A percentile compares a stretch with the other conserved stretches of the same genome.
phyloP scores from a whole-genome alignment of 2,797 vertebrate genomes.

The Monodelphis domestica region DNA sequence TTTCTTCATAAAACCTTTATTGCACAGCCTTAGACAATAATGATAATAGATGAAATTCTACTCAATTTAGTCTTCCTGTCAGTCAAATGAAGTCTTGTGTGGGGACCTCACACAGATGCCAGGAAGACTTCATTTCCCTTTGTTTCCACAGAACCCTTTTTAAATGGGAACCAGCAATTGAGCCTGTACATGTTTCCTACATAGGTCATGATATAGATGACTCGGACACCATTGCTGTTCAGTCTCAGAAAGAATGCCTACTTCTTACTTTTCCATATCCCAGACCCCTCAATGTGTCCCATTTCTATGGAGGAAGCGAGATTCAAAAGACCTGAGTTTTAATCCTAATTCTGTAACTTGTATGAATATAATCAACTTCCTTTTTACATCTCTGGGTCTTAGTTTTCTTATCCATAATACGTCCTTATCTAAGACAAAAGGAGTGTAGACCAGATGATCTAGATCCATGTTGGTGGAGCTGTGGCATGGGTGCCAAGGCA shows the following conservation, averaged over 20 bases:
- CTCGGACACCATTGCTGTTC: neutral
- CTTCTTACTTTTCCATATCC: neutral
- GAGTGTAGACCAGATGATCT: neutral
- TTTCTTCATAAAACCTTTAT: slow-evolving; percentile 73
- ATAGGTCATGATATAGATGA: neutral
- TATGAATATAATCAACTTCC: neutral
- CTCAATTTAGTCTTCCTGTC: slow-evolving; percentile 43
- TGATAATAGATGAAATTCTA: slow-evolving; percentile 45
- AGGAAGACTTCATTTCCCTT: neutral
- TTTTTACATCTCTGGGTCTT: neutral
- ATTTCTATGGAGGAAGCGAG: neutral
- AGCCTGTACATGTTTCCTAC: neutral
- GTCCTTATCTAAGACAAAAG: neutral
- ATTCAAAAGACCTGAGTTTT: neutral
- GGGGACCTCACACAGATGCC: neutral
- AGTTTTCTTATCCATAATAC: neutral
- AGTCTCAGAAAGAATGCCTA: neutral
- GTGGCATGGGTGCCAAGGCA: no score
- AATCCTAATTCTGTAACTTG: neutral
- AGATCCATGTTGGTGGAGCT: no score
- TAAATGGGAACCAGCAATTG: neutral
- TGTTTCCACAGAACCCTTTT: slow-evolving; percentile 25
- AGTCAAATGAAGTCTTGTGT: slow-evolving; percentile 45
- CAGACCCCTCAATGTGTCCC: neutral
- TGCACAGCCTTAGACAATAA: slow-evolving; percentile 63